Conservation (phyloP, 2,797 vertebrate genomes). For the Avahi laniger region DNA sequence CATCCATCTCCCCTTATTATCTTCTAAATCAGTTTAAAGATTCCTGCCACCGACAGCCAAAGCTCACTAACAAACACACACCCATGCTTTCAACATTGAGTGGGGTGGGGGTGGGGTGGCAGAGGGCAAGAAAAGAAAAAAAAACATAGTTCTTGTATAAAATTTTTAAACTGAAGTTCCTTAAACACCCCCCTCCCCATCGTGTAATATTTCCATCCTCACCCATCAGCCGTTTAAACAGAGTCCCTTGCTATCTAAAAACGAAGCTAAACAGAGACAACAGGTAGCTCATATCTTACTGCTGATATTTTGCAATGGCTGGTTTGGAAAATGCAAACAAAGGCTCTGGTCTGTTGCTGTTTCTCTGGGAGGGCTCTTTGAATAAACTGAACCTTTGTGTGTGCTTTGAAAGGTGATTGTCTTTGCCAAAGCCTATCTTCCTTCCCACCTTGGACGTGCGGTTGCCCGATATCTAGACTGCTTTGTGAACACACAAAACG, state of each 20-base stretch:
- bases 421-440: conserved; percentile 8
- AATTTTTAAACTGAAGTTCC: not conserved
- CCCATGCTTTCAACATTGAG: not conserved
- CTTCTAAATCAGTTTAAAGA: not conserved
- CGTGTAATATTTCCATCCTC: not conserved
- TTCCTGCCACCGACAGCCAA: not conserved
- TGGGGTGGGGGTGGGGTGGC: rapidly evolving
- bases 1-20: not conserved
- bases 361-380: not conserved
- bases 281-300: not conserved
- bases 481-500: not conserved
- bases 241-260: not conserved
- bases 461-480: not conserved
- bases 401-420: not conserved
- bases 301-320: not conserved
- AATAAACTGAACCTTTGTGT: not conserved
- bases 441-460: conserved; percentile 29
- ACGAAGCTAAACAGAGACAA: not conserved
- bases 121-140: not conserved
- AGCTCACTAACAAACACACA: not conserved
- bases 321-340: not conserved
- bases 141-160: not conserved
- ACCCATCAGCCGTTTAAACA: not conserved
- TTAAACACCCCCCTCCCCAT: not conserved
- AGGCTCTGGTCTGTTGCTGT: not conserved